Evolutionary conservation across 1,140 invertebrate species (phyloP), one percentile per base, ranked within the genome.

Genomic region (Gryllus bimaculatus): DNA sequence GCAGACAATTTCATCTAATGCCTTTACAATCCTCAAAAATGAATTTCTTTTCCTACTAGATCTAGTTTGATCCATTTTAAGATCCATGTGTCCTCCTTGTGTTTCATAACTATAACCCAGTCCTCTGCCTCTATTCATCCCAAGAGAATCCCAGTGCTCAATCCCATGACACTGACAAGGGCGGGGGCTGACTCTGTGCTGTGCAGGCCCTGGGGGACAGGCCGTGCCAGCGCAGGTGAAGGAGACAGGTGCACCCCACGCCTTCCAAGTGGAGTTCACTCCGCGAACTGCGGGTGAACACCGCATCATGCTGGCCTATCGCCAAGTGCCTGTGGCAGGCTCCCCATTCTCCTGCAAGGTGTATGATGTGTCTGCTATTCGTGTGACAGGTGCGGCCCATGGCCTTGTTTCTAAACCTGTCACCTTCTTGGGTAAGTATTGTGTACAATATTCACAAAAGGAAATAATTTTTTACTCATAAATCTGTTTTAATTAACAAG

Each of bases 331-430:
- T 3, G 93, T 96, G 77, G 91, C 91, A 47, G 95, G 95, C 49
- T 96, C 94, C 83, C 96, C 96, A 8, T 98, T 97, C 87, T 91
- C 93, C 81, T 94, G 95, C 81, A 97, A 98, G 89, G 95, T 97
- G 15, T 98, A 98, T 85, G 96, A 98, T 85, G 95, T 98, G 3
- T 91, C 92, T 80, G 95, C 96, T 78, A 99, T 99, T 81, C 94
- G 94, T 88, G 96, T 99, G 5, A 96, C 96, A 85, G 94, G 96
- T 84, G 92, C 97, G 8, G 91, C 94, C 66, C 92, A 92, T 83
- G 97, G 97, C 78, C 92, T 95, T 48, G 93, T 99, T 47, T 96
- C 96, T 75, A 94, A 97, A 85, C 92, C 96, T 0, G 96, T 98
- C 48, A 97, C 96, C 81, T 99, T 99, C 87, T 89, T 97, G 84